These are phyloP conservation scores for Oceanites oceanicus DNA, from an alignment of 2,113 vertebrate species.

Conservation along the genomic window DNA sequence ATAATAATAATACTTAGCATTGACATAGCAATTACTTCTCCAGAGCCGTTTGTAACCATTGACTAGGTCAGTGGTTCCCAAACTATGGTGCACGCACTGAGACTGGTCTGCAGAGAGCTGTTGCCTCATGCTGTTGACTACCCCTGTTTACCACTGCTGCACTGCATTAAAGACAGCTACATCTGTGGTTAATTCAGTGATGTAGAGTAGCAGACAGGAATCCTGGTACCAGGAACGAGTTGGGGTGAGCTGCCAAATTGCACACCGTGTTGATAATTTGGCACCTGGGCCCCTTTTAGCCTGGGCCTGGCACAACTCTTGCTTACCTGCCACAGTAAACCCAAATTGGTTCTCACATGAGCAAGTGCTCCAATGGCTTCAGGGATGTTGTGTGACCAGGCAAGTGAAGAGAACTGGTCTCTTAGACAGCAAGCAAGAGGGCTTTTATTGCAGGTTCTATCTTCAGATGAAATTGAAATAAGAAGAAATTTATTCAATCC, in stretches of 20 bases:
- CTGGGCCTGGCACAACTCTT: fast-evolving
- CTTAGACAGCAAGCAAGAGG: not conserved
- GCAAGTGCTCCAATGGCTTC: not conserved
- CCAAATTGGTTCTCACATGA: not conserved
- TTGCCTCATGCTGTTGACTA: not conserved
- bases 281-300: not conserved
- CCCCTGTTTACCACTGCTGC: fast-evolving
- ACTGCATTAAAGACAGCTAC: not conserved
- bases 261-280: fast-evolving
- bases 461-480: not conserved
- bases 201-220: not conserved
- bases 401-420: not conserved
- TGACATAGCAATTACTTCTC: slow-evolving; percentile 33
- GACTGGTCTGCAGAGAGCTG: not conserved
- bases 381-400: not conserved
- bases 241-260: not conserved
- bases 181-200: not conserved
- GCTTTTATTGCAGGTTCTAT: not conserved
- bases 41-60: not conserved
- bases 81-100: not conserved
- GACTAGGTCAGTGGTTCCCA: not conserved
- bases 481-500: not conserved
- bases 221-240: fast-evolving
- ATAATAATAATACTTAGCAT: slow-evolving; percentile 18
- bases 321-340: not conserved